phyloP scores from a whole-genome alignment of 2,888 invertebrate genomes.

The Steinernema scapterisci region DNA sequence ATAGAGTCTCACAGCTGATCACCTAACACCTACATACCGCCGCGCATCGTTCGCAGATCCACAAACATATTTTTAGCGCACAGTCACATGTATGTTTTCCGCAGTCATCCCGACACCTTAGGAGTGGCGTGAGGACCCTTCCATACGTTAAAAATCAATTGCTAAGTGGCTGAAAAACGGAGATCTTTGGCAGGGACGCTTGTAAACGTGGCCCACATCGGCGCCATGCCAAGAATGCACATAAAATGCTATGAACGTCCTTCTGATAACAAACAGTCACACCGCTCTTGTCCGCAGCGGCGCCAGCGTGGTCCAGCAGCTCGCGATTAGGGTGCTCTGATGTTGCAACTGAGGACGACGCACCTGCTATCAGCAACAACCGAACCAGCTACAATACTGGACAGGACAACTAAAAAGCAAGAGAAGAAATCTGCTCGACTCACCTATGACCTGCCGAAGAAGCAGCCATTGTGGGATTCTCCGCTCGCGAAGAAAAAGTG shows the following conservation, averaged over 20 bases:
- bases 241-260: not conserved
- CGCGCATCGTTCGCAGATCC: not conserved
- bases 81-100: not conserved
- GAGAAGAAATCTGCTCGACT: no score
- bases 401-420: not conserved
- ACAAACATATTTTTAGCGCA: not conserved
- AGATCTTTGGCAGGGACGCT: not conserved
- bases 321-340: not conserved
- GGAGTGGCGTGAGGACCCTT: not conserved
- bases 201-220: not conserved
- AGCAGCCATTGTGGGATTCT: constrained; percentile 13
- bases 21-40: not conserved
- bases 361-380: not conserved
- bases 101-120: not conserved
- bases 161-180: not conserved
- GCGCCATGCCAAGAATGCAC: constrained; percentile 8
- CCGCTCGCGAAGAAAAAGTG: constrained; percentile 10
- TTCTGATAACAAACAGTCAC: not conserved
- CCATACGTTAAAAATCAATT: not conserved
- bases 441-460: not conserved
- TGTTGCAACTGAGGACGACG: not conserved
- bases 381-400: no score
- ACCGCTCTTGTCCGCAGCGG: not conserved
- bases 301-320: not conserved
- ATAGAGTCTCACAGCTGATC: not conserved